A percentile compares a stretch with the other conserved stretches of the same genome.
Evolutionary conservation across 1,140 invertebrate genomes (phyloP).

Genomic region (Saxidomus purpurata): DNA sequence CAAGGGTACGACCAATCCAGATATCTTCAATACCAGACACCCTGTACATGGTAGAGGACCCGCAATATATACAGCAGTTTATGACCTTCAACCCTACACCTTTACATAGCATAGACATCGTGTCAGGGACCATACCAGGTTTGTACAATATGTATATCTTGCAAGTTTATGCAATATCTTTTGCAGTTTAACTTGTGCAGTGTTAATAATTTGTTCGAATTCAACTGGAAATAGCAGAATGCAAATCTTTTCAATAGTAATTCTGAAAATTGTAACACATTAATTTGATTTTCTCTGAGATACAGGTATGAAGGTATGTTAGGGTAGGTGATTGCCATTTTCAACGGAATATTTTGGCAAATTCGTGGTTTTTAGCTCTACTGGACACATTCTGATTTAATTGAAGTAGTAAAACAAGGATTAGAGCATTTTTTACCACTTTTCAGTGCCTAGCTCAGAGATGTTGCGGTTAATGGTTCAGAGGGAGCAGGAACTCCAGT

Average conservation of each 20-base stretch:
- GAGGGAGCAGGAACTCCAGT: constrained; percentile 94
- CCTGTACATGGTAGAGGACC: constrained; percentile 94
- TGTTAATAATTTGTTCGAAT: too few relatives aligned
- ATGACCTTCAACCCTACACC: constrained; percentile 72
- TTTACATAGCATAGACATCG: constrained; percentile 86
- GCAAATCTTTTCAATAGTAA: too few relatives aligned
- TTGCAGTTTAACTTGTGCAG: not conserved
- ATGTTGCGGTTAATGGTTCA: constrained; percentile 93
- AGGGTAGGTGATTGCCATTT: too few relatives aligned
- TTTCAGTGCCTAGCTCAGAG: constrained; percentile 91
- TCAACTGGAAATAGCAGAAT: too few relatives aligned
- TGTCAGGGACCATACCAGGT: constrained; percentile 89
- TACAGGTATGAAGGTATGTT: too few relatives aligned
- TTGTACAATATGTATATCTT: not conserved
- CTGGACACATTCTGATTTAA: too few relatives aligned
- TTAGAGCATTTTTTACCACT: too few relatives aligned
- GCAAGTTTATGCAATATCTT: not conserved
- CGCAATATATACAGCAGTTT: constrained; percentile 84
- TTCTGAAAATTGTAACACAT: too few relatives aligned
- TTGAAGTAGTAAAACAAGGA: too few relatives aligned
- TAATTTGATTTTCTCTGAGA: too few relatives aligned
- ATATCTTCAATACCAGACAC: constrained; percentile 94
- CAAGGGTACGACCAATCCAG: constrained; percentile 89
- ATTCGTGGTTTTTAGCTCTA: too few relatives aligned
- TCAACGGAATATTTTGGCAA: too few relatives aligned